Conservation (phyloP, 2,888 invertebrate species). For the Lissocephala sabroskyi region DNA sequence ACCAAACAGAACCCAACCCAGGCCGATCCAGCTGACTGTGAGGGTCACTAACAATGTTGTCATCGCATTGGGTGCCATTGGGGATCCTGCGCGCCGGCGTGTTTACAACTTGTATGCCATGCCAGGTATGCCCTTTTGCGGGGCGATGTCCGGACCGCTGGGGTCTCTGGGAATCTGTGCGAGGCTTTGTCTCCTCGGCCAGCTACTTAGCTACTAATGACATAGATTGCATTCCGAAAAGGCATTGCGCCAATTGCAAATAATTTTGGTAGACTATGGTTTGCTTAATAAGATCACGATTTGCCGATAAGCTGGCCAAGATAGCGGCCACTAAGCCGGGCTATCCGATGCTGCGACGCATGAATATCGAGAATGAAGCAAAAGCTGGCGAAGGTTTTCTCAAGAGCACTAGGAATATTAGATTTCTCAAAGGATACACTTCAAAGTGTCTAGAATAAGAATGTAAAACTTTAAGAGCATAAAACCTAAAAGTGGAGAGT, state of each 20-base stretch:
- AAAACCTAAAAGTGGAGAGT: no score
- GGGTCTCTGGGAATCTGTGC: not conserved
- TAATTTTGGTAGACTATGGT: constrained; percentile 40
- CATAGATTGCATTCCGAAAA: constrained; percentile 62
- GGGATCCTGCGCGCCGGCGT: constrained; percentile 41
- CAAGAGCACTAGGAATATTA: no score
- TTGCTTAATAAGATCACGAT: constrained; percentile 60
- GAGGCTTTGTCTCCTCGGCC: not conserved
- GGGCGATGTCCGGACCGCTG: not conserved
- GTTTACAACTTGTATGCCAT: constrained; percentile 67
- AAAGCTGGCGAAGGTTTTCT: no score
- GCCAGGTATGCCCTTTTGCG: constrained; percentile 29
- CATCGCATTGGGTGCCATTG: no score
- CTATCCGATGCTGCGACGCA: no score
- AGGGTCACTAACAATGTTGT: constrained; percentile 45
- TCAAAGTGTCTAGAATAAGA: no score
- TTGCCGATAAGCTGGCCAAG: constrained; percentile 34
- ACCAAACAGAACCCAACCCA: constrained; percentile 10
- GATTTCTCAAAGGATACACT: no score
- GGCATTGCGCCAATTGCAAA: constrained; percentile 60
- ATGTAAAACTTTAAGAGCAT: no score
- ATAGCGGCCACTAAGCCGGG: constrained; percentile 28
- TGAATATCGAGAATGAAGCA: no score
- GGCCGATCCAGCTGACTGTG: constrained; percentile 10
- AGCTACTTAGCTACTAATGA: constrained; percentile 61